Base-by-base conservation (phyloP, 2,888 invertebrate genomes). In the Aphelenchoides bicaudatus region DNA sequence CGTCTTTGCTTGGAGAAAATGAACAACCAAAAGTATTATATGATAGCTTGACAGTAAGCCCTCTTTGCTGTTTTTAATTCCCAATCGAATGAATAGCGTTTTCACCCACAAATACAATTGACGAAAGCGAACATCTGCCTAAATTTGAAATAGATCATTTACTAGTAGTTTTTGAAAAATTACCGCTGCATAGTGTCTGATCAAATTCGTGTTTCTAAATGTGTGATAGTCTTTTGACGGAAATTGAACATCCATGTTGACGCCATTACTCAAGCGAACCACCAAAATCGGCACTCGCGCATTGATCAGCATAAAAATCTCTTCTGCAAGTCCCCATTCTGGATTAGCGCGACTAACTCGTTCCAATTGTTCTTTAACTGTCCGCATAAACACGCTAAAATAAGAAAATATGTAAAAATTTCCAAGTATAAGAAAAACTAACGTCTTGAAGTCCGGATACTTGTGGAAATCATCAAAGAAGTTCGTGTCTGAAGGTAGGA, bases 41-140 rank as follows among this genome's bases (percentile, higher is more conserved):
- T 75, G 74, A 54, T 75, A 75, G 28, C 71, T 70, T 27, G 73
- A 73, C 23, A 75, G 59, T 19, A 73, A 62, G 21, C 73, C 71
- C 31, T 56, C 39, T 39, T 68, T 70, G 52, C 71, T 67, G 49
- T 70, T 68, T 34, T 62, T 55, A 4, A 72, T 53, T 39, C 72
- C 67, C 19, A 70, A 46, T 4, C 50, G 61, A 19, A 65, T 63
- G 28, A 49, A 63, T 23, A 72, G 31, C 5, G 59, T 49, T 28
- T 64, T 52, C 13, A 71, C 46, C 69, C 69, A 73, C 3, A 68
- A 47, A 55, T 65, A 71, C 2, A 73, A 47, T 6, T 61, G 50
- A 0, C 59, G 51, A 52, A 73, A 68, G 0, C 73, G 62, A 2
- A 29, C n/a, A 60, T 73, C 73, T 1, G 63, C 63, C 67, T 72